Evolutionary conservation across 2,113 vertebrate species (phyloP), one percentile per base, ranked within the genome.

Genomic region (Dipodomys merriami): DNA sequence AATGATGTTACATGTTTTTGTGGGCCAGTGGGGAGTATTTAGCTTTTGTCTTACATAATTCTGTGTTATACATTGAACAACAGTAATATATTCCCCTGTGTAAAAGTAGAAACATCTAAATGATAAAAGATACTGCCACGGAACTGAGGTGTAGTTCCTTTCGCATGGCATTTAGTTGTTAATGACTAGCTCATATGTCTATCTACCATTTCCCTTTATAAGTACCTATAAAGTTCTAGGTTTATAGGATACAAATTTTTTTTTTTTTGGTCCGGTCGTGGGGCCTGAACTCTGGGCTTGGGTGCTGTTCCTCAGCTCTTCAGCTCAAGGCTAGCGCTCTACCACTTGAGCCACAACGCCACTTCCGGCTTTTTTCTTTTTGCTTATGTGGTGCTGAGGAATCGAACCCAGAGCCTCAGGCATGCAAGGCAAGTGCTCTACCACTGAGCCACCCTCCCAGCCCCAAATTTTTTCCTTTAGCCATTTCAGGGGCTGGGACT

Each of bases 21-120:
- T 82, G 35, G 44, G 65, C 22, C 49, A 30, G 29, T 88, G 65
- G 64, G 84, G 29, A 93, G 1, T 89, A 73, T 72, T 93, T 29
- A 84, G 23, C 93, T 95, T 88, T 88, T 85, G 53, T 83, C 79
- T 93, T 77, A 44, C 33, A 23, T 46, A 90, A 30, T 78, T 88
- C 74, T 93, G 9, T 33, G 33, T 91, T 91, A 83, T 80, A 79
- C 72, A 57, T 57, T 57, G 53, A 57, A 57, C 16, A 89, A 81
- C 0, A 82, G 6, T 30, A 72, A 35, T 78, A 12, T 84, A 64
- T 88, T 89, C 72, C 22, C 46, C 92, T 39, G 35, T 64, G 29
- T 68, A 86, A 80, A 86, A 92, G 23, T 64, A 71, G 83, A 65
- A 10, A 16, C 72, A 53, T 74, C 67, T 83, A 94, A 88, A 89